Evolutionary conservation across 2,797 vertebrate species (phyloP).

Genomic region (Glossophaga mutica): DNA sequence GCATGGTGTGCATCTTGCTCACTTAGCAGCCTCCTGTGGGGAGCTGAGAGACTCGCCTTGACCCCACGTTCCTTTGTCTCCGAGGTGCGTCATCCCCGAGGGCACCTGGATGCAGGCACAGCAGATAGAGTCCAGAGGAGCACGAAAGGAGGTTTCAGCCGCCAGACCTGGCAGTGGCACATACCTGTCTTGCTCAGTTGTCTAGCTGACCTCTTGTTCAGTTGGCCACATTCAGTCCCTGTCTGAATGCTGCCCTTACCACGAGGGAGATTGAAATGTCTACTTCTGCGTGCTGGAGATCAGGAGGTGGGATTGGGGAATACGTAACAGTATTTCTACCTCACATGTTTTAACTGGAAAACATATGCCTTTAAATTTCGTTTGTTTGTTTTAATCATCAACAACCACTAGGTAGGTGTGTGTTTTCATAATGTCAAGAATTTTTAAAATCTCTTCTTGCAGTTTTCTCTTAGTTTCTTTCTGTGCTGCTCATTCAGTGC

Average conservation of each 20-base stretch:
- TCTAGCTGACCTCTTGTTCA: not conserved
- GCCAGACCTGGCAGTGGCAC: rapidly evolving
- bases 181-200: not conserved
- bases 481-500: not conserved
- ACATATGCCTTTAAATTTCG: not conserved
- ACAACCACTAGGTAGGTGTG: not conserved
- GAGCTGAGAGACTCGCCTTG: not conserved
- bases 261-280: rapidly evolving
- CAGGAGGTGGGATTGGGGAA: not conserved
- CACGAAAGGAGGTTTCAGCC: not conserved
- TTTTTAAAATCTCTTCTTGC: not conserved
- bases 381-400: not conserved
- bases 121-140: not conserved
- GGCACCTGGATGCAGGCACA: not conserved
- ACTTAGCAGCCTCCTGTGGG: rapidly evolving
- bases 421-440: not conserved
- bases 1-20: not conserved
- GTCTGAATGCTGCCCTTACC: not conserved
- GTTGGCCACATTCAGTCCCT: not conserved
- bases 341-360: not conserved
- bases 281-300: not conserved
- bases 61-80: not conserved
- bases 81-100: not conserved
- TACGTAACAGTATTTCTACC: not conserved
- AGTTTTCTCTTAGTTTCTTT: not conserved